Base-by-base conservation (phyloP, 1,140 invertebrate species). In the Dysdera silvatica region DNA sequence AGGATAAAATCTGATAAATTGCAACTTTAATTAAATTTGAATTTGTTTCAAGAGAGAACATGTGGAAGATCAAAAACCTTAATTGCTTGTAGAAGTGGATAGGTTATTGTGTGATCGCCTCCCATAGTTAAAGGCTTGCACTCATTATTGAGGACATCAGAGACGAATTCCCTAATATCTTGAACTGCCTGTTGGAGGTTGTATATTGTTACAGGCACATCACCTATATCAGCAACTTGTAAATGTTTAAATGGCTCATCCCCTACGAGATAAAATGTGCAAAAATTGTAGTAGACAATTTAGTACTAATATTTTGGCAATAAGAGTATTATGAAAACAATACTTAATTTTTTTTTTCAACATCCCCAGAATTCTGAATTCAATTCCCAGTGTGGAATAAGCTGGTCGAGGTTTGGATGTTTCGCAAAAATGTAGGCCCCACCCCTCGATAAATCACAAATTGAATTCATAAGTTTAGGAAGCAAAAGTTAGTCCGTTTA, bases 241-340 rank as follows among this genome's bases (percentile, higher is more conserved):
- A 65, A 28, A 12, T 12, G n/a, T 18, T 73, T 68, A 67, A 72
- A 77, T 4, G 74, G 74, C 10, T 57, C 59, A 28, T 70, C 74
- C 6, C 74, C 74, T 75, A 49, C 4, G 59, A 41, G 33, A 59
- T 28, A 18, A 26, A 33, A 6, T 23, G 43, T 18, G 20, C 5
- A 53, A 23, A 48, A 48, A 48, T n/a, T n/a, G n/a, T n/a, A n/a
- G 45, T 48, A 48, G 14, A 20, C 23, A 14, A n/a, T 48, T 4
- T 48, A 20, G 12, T 23, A 48, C 18, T 48, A 20, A 8, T 45
- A 7, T 5, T 45, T 45, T 45, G 2, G 24, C 10, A 45, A 24
- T 48, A n/a, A 14, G 23, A 20, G 5, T 24, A 26, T 48, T 48
- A 16, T 2, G 14, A 20, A 20, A 48, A 48, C 16, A 20, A 12